Conservation (phyloP, 2,888 invertebrate genomes). For the Drosophila anomalata region DNA sequence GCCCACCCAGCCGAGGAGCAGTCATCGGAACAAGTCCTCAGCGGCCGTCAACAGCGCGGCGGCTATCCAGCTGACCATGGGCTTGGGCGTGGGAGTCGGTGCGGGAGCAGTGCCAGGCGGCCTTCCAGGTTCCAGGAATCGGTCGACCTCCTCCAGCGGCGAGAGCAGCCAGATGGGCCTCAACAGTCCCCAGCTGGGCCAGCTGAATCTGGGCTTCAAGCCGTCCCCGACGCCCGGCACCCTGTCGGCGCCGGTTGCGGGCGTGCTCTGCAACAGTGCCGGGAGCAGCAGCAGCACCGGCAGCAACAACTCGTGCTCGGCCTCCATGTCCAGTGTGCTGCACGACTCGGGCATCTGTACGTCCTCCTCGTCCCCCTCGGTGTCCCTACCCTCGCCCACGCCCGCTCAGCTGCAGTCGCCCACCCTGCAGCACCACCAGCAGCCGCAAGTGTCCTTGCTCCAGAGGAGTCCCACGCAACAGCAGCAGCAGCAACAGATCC, state of each 20-base stretch:
- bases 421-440: slow-evolving; percentile 57
- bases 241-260: slow-evolving; percentile 41
- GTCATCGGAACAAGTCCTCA: slow-evolving; percentile 64
- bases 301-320: slow-evolving; percentile 78
- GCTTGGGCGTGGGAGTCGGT: slow-evolving; percentile 46
- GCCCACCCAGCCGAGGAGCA: slow-evolving; percentile 67
- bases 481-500: slow-evolving; percentile 63
- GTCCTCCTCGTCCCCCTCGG: slow-evolving; percentile 83
- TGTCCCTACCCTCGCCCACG: slow-evolving; percentile 83
- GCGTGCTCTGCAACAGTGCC: slow-evolving; percentile 57
- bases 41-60: slow-evolving; percentile 60
- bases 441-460: slow-evolving; percentile 55
- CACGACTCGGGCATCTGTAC: slow-evolving; percentile 83
- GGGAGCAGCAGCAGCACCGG: slow-evolving; percentile 67
- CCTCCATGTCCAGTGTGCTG: slow-evolving; percentile 79
- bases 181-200: slow-evolving; percentile 79
- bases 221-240: slow-evolving; percentile 36
- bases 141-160: slow-evolving; percentile 84
- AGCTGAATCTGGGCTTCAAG: slow-evolving; percentile 66
- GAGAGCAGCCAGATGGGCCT: slow-evolving; percentile 83
- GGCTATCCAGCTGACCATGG: slow-evolving; percentile 74
- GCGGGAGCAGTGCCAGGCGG: slow-evolving; percentile 58
- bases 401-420: slow-evolving; percentile 81
- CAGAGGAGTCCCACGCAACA: slow-evolving; percentile 63
- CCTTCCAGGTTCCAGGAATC: slow-evolving; percentile 73